These are phyloP conservation scores for Odontomyia ornata DNA, from an alignment of 2,888 invertebrate genomes.

Conservation along the genomic window DNA sequence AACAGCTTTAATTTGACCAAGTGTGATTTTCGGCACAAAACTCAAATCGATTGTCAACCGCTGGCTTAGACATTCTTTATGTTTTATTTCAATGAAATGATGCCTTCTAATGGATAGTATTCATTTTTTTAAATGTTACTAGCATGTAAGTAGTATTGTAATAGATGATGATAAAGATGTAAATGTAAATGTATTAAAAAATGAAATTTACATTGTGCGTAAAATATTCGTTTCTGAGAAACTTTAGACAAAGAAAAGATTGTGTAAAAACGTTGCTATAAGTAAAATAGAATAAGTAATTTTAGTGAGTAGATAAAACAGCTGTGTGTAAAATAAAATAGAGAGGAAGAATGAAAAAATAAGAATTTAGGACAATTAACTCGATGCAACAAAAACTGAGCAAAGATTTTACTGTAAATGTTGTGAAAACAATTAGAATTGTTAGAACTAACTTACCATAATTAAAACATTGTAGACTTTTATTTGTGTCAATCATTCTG, in stretches of 20 bases:
- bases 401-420: neutral
- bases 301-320: neutral
- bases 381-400: neutral
- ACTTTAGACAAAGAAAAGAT: slow-evolving; percentile 8
- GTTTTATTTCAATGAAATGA: slow-evolving; percentile 33
- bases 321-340: too few species aligned
- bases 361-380: neutral
- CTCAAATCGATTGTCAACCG: slow-evolving; percentile 2
- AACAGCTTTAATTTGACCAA: too few species aligned
- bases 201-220: slow-evolving; percentile 25
- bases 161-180: neutral
- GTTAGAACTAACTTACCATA: neutral
- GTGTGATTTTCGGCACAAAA: neutral
- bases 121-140: slow-evolving; percentile 28
- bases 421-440: neutral
- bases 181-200: slow-evolving; percentile 12
- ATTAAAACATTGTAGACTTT: neutral
- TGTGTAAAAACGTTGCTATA: neutral
- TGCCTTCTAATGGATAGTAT: slow-evolving; percentile 26
- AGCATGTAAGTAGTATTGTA: neutral
- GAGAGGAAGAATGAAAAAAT: neutral
- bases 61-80: neutral
- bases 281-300: neutral
- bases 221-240: slow-evolving; percentile 29
- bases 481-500: neutral